Conservation (phyloP, 2,888 invertebrate species). For the Entomobrya multifasciata region DNA sequence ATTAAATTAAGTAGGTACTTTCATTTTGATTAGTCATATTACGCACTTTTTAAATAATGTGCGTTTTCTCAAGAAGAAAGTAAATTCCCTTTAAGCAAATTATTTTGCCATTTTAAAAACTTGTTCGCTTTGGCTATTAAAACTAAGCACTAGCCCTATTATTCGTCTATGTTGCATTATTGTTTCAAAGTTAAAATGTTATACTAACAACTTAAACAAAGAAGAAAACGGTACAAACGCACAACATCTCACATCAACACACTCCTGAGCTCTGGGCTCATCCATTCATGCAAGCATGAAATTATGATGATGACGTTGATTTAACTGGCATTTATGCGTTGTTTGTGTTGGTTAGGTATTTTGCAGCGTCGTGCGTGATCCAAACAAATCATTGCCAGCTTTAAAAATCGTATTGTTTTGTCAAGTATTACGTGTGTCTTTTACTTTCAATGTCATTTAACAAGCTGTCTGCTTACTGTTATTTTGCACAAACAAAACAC, state of each 20-base stretch:
- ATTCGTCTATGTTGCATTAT: too few relatives aligned
- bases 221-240: too few relatives aligned
- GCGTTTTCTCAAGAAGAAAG: too few relatives aligned
- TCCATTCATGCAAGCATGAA: constrained; percentile 24
- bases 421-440: neutral
- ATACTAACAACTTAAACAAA: too few relatives aligned
- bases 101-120: constrained; percentile 14
- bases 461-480: neutral
- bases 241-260: too few relatives aligned
- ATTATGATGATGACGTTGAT: neutral
- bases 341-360: neutral
- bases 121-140: constrained; percentile 27
- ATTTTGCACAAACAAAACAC: constrained; percentile 10
- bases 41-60: constrained; percentile 37
- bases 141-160: neutral
- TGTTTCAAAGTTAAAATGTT: too few relatives aligned
- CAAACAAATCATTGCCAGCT: constrained; percentile 56
- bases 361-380: constrained; percentile 42
- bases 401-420: constrained; percentile 26
- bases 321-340: neutral
- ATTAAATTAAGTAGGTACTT: constrained; percentile 28
- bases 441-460: constrained; percentile 32
- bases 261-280: too few relatives aligned
- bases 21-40: constrained; percentile 41
- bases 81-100: neutral